Base-by-base conservation (phyloP, 2,113 vertebrate genomes). In the Eupsittula cactorum region DNA sequence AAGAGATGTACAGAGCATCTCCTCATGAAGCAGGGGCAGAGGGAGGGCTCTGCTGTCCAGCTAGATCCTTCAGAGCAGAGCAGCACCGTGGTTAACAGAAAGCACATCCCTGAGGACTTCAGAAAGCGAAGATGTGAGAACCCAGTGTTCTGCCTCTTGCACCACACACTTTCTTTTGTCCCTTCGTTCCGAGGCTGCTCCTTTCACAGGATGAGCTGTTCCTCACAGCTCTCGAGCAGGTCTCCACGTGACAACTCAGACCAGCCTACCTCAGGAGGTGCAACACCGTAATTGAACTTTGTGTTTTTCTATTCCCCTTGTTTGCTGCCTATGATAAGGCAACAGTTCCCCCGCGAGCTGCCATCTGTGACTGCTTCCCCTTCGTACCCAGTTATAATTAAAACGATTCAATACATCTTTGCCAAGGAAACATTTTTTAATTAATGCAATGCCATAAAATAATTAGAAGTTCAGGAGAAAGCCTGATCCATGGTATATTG, bases 301-400 rank as follows among this genome's bases (percentile, higher is more conserved):
- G 12, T 62, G 12, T 67, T 75, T 80, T 44, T 78, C 80, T 63
- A 62, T 46, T 41, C 49, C 86, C 70, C 82, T 64, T 92, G 92
- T 94, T 96, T 92, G 91, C 93, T 64, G 93, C 71, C 49, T 78
- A 25, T 0, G 46, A 86, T 47, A 91, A 92, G 67, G 81, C 84
- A 84, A 15, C 86, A 79, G 74, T 60, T 86, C 89, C 59, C 64
- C 86, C 37, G 16, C 3, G 0, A 73, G 82, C 1, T 76, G 60
- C 95, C 92, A 92, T 92, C 94, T 93, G 94, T 49, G 87, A 78
- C 77, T 67, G 27, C 91, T 83, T 94, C 86, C 86, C 88, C 79
- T 76, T 78, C 28, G 75, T 88, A 95, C 44, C 63, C 16, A 76
- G 47, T 76, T 77, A 52, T 94, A 92, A 95, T 95, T 92, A 95